Evolutionary conservation across 2,113 vertebrate species (phyloP).

Genomic region (Paedocypris sp.): DNA sequence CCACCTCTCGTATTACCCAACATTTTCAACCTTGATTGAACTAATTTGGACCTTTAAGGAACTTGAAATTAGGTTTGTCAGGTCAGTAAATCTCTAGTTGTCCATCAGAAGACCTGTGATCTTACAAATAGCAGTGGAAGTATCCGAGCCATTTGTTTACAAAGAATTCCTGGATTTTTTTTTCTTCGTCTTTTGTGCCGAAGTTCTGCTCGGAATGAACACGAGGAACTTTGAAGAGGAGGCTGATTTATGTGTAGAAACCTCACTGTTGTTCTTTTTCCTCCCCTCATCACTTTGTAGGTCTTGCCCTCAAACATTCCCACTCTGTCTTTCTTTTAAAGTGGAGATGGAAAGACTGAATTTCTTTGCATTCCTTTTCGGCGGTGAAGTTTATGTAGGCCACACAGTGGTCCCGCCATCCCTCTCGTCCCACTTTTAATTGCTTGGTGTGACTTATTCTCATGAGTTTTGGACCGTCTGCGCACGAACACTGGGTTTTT

Average conservation of each 20-base stretch:
- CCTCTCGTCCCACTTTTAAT: conserved; percentile 27
- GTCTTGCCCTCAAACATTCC: neutral
- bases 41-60: neutral
- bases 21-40: neutral
- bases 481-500: no score
- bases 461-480: no score
- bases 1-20: neutral
- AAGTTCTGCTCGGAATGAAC: neutral
- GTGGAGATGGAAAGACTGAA: conserved; percentile 26
- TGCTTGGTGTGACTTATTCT: conserved; percentile 27
- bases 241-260: conserved; percentile 18
- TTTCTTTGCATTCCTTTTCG: conserved; percentile 19
- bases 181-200: neutral
- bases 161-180: neutral
- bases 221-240: neutral
- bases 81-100: neutral
- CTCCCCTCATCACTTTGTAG: neutral
- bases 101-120: neutral
- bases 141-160: neutral
- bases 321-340: neutral
- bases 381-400: conserved; percentile 32
- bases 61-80: neutral
- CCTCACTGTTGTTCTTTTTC: conserved; percentile 34
- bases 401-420: conserved; percentile 31
- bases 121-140: neutral